These are phyloP conservation scores for Enteromius afrohamiltoni DNA, from an alignment of 2,797 vertebrate species.

Conservation along the genomic window DNA sequence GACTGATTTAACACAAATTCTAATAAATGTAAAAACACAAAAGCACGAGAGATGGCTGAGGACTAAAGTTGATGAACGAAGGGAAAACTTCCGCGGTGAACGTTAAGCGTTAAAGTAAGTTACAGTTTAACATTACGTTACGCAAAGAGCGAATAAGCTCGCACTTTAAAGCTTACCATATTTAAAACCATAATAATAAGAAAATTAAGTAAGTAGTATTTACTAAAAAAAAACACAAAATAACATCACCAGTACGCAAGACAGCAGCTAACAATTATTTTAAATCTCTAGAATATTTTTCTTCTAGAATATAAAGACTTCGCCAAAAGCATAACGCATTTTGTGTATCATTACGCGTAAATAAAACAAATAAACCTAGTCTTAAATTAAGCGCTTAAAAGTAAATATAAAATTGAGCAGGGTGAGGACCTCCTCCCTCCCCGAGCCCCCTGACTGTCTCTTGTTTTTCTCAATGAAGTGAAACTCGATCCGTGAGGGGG, in stretches of 20 bases:
- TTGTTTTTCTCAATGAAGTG: constrained; percentile 86
- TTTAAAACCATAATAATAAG: neutral
- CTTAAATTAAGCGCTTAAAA: constrained; percentile 29
- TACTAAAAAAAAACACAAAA: neutral
- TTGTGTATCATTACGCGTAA: neutral
- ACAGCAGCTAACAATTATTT: neutral
- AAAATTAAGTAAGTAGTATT: neutral
- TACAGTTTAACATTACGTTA: neutral
- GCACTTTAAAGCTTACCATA: neutral
- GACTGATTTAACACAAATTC: neutral
- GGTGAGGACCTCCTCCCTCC: constrained; percentile 50
- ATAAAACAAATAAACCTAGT: neutral
- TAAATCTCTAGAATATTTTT: neutral
- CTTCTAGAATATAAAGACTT: neutral
- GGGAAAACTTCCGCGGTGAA: neutral
- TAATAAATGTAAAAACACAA: neutral
- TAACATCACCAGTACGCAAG: neutral
- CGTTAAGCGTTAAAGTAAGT: neutral
- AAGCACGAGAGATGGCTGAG: neutral
- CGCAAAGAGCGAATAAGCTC: neutral
- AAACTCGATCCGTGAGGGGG: constrained; percentile 77
- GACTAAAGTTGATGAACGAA: neutral
- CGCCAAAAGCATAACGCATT: neutral
- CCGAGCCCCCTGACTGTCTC: constrained; percentile 60
- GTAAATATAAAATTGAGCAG: neutral